Evolutionary conservation across 2,888 invertebrate species (phyloP).

Genomic region (Pachycephus smyrnensis): DNA sequence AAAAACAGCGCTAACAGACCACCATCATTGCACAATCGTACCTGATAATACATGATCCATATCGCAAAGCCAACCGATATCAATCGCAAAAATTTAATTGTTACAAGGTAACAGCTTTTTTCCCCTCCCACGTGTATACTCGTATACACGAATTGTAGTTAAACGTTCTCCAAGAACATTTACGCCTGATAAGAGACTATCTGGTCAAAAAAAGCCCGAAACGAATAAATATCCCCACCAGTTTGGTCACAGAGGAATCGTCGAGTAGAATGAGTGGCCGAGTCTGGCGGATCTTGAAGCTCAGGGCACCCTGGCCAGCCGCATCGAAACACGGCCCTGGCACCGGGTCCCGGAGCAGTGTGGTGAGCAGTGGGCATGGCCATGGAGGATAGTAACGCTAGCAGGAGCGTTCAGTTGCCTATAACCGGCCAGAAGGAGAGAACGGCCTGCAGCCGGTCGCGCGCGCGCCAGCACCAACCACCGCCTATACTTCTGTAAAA

Average conservation of each 20-base stretch:
- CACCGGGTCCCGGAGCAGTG: slow-evolving; percentile 44
- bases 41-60: background rate
- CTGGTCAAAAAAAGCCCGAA: background rate
- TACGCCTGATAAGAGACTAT: background rate
- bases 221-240: background rate
- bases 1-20: background rate
- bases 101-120: background rate
- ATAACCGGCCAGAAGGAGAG: slow-evolving; percentile 54
- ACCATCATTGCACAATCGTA: background rate
- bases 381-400: slow-evolving; percentile 53
- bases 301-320: background rate
- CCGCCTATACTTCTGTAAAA: slow-evolving; percentile 23
- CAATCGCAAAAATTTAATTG: background rate
- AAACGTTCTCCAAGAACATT: background rate
- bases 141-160: background rate
- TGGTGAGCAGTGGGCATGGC: slow-evolving; percentile 48
- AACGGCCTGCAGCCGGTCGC: slow-evolving; percentile 33
- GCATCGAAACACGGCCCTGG: slow-evolving; percentile 29
- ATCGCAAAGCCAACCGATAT: background rate
- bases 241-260: background rate
- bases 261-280: background rate
- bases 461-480: slow-evolving; percentile 27
- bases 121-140: background rate
- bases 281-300: background rate
- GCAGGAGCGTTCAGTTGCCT: slow-evolving; percentile 57